Evolutionary conservation across 2,888 invertebrate genomes (phyloP).

Genomic region (Drosophila setosimentum): DNA sequence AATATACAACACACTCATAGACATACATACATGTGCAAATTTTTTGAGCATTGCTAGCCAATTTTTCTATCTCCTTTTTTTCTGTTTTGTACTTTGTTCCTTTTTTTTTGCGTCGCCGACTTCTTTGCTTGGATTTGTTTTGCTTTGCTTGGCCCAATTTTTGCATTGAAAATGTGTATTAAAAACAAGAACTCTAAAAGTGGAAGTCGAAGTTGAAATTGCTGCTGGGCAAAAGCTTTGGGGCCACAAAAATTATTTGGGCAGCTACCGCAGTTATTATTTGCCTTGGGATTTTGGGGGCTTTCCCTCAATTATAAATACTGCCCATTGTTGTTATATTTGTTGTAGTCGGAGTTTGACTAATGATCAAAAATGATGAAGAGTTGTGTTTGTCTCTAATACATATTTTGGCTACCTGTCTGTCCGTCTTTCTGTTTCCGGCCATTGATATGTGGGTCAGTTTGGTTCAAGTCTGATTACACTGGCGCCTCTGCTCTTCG

Average conservation of each 20-base stretch:
- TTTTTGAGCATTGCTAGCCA: slow-evolving; percentile 10
- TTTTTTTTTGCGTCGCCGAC: slow-evolving; percentile 16
- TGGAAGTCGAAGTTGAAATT: slow-evolving; percentile 59
- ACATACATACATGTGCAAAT: neutral
- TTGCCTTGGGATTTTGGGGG: slow-evolving; percentile 35
- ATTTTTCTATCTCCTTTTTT: slow-evolving; percentile 17
- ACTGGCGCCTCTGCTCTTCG: slow-evolving; percentile 17
- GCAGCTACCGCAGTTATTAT: slow-evolving; percentile 33
- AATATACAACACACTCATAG: neutral
- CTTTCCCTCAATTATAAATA: slow-evolving; percentile 70
- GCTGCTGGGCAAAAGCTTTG: slow-evolving; percentile 42
- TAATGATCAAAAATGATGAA: slow-evolving; percentile 69
- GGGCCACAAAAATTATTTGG: slow-evolving; percentile 23
- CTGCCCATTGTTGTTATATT: slow-evolving; percentile 63
- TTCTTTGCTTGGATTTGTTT: slow-evolving; percentile 46
- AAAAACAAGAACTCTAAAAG: slow-evolving; percentile 1
- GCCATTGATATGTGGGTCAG: slow-evolving; percentile 63
- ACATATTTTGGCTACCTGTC: slow-evolving; percentile 13
- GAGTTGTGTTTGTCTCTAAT: slow-evolving; percentile 5
- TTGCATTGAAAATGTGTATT: slow-evolving; percentile 45
- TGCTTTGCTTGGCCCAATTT: slow-evolving; percentile 61
- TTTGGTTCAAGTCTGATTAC: slow-evolving; percentile 31
- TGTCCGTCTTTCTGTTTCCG: slow-evolving; percentile 49
- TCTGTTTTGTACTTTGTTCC: slow-evolving; percentile 1
- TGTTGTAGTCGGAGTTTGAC: slow-evolving; percentile 36